Evolutionary conservation across 2,888 invertebrate species (phyloP), one percentile per base, ranked within the genome.

Genomic region (Xanthorhoe spadicearia): DNA sequence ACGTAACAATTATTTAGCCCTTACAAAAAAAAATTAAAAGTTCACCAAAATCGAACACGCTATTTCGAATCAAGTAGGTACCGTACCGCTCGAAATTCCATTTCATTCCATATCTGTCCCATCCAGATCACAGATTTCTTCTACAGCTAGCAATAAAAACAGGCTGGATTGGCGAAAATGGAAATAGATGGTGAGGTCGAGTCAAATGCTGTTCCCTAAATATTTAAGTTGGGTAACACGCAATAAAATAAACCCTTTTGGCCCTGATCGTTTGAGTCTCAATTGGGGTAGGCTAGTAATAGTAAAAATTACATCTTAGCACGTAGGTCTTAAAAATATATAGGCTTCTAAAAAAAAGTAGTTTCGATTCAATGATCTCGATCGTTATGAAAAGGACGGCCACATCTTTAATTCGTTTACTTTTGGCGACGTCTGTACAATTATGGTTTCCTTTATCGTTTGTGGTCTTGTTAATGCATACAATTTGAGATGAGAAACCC

Each of bases 141-240:
- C 66, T 68, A 68, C 68, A 55, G 66, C 52, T 64, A 54, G 66
- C 65, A 72, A 72, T 69, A 72, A 72, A 72, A 65, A 66, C 62
- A 64, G 23, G 61, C 60, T 65, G 68, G 70, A 70, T 70, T 72
- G 65, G 68, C 69, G 61, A 68, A 66, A 72, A 72, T 72, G 61
- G 63, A 65, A 67, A 72, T 72, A 68, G 70, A 72, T 72, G 68
- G 72, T 69, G 62, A 68, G 64, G 51, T 66, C 66, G 51, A 70
- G 70, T 69, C 68, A 66, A 70, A 69, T 50, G 61, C 66, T 68
- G 60, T 69, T 66, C 64, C 64, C 65, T 65, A 62, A 68, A 68
- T 68, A 70, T 70, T 72, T 72, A 64, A 64, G 54, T 48, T 53
- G 32, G 28, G 53, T 64, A 64, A 66, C 66, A 68, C 63, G 66